Base-by-base conservation (phyloP, 2,797 vertebrate species). In the Distichodus sexfasciatus region DNA sequence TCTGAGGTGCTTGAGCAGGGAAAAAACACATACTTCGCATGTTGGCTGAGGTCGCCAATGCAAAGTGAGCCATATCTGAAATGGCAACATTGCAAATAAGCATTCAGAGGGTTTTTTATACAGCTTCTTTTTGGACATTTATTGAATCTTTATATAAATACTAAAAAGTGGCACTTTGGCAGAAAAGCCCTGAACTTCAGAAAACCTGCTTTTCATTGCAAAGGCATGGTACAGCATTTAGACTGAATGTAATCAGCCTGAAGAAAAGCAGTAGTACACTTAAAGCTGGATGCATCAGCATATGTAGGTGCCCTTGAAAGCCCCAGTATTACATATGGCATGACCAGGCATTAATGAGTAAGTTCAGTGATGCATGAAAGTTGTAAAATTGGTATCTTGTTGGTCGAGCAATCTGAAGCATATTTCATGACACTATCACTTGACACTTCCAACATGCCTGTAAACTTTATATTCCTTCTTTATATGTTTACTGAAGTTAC, bases 1-100 rank as follows among this genome's bases (percentile, higher is more conserved):
- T 78, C 14, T 47, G 66, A 79, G 75, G 63, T 44, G 78, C 53
- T 76, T 58, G 74, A 80, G 85, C 82, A 82, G 71, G 74, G 83
- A 85, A 83, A 86, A 86, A 83, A 85, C 72, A 75, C 76, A 38
- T 41, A 74, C 71, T 77, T 79, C 83, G 83, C 79, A 86, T 76
- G 80, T 86, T 86, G 86, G 83, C 82, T 10, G 28, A 74, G 12
- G 17, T 81, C 77, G 75, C 76, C 28, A 58, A 78, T 76, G 79
- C 78, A 76, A 83, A 78, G 71, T 60, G 46, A 83, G 70, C 40
- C 70, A 59, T 50, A 70, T 83, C 78, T 81, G 64, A 83, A 85
- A 83, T 68, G 82, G 82, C 75, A 84, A 83, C 64, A 76, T 73
- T 63, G 72, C 57, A 83, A 86, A 89, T 86, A 77, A 82, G 76